These are phyloP conservation scores for Dromococcyx pavoninus DNA, from an alignment of 2,797 vertebrate genomes.

Conservation along the genomic window DNA sequence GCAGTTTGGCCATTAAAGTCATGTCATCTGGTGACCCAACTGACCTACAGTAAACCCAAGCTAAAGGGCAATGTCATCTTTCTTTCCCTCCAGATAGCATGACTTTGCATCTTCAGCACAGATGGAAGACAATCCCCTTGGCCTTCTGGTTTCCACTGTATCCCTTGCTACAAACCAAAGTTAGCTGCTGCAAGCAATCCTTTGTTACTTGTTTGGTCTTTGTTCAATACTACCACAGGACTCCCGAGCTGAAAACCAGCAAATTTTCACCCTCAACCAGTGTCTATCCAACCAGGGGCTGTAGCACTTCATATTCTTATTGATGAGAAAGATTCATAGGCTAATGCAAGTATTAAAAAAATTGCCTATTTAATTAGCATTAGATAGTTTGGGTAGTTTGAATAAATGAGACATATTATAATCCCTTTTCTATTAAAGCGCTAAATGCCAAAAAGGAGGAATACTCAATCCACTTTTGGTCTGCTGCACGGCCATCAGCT, in stretches of 20 bases:
- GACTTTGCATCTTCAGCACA: constrained; percentile 50
- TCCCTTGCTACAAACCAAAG: not conserved
- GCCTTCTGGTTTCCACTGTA: not conserved
- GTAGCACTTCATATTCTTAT: not conserved
- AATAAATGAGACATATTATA: not conserved
- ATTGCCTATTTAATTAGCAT: not conserved
- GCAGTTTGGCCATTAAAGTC: constrained; percentile 65
- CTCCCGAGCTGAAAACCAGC: not conserved
- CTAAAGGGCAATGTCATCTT: constrained; percentile 65
- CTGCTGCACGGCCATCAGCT: not conserved
- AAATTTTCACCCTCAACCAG: not conserved
- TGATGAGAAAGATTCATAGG: not conserved
- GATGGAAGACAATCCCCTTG: constrained; percentile 7
- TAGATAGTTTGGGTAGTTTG: not conserved
- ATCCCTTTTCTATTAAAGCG: not conserved
- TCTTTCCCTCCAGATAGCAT: constrained; percentile 38
- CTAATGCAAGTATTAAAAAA: not conserved
- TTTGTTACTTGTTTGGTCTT: not conserved
- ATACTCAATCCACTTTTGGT: not conserved
- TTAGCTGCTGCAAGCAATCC: not conserved
- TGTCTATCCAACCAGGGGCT: not conserved
- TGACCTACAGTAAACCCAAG: constrained; percentile 64
- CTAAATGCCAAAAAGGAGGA: not conserved
- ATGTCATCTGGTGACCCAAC: constrained; percentile 66
- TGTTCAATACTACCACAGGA: not conserved